Percentiles rank a stretch among this genome's conserved stretches.
phyloP scores from a whole-genome alignment of 2,113 vertebrate species.

The Physeter macrocephalus region DNA sequence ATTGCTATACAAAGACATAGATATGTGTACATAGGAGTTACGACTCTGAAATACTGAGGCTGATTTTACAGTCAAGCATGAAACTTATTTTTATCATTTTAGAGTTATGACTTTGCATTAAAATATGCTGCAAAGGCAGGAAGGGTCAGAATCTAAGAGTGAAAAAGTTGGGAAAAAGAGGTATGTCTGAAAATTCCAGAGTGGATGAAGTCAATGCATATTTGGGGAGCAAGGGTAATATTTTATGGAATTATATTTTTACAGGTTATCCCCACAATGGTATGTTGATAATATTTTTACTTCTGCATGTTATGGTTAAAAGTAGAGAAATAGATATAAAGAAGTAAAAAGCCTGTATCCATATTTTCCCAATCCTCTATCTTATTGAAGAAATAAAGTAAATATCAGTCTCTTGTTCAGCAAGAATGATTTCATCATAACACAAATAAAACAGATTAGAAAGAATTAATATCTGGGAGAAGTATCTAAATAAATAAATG shows the following conservation, averaged over 20 bases:
- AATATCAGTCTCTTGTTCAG: neutral
- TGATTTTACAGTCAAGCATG: neutral
- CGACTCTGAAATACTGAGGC: neutral
- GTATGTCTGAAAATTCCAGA: neutral
- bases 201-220: neutral
- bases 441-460: neutral
- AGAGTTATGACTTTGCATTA: neutral
- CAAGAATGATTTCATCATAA: neutral
- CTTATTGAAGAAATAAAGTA: neutral
- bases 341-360: neutral
- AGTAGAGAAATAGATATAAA: neutral
- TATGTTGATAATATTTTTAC: neutral
- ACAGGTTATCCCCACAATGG: neutral
- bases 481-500: neutral
- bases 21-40: neutral
- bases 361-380: neutral
- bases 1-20: neutral
- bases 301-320: neutral
- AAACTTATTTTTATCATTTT: neutral
- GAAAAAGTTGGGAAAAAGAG: neutral
- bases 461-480: slow-evolving; percentile 5
- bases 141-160: neutral
- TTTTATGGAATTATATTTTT: slow-evolving; percentile 35
- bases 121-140: neutral
- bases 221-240: neutral